Evolutionary conservation across 1,140 invertebrate genomes (phyloP), one percentile per base, ranked within the genome.

Genomic region (Pseudomyrmex sp.): DNA sequence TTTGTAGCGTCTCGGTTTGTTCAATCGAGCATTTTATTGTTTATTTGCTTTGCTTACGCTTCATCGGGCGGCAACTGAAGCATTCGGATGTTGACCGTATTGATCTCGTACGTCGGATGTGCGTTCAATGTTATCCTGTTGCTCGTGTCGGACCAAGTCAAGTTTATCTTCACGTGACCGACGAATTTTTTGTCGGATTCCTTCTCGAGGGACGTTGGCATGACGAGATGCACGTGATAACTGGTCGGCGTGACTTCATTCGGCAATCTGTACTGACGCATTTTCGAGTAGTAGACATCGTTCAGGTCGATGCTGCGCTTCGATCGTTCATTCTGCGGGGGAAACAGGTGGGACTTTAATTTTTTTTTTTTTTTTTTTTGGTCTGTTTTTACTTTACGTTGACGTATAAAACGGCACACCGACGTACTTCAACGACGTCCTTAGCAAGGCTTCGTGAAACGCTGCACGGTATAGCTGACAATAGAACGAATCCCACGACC

Each of bases 121-220:
- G 95, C n/a, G 89, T 97, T 96, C 0, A 97, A 87, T 1, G 90
- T 95, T 61, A 97, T 95, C 82, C 95, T 95, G 84, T 96, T 95
- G 7, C 95, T 94, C 10, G 94, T 92, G 15, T 94, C 90, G 7
- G 94, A 90, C 94, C 96, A 96, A 0, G 93, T 96, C 10, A 96
- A 91, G 83, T 96, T 95, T 58, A 97, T 96, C 76, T 93, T 94
- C 0, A 97, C 95, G 56, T 93, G 90, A 13, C 96, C 96, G 59
- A 93, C 95, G 87, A 96, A 97, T 2, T 94, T 92, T 0, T 94
- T 94, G 62, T 96, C 50, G 2, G 50, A 52, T 52, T 12, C 50
- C 9, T 52, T 94, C 52, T 95, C 94, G 0, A 96, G 91, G 66
- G 95, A 95, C 0, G 96, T 96, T 50, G 20, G 26, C 73, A 96